Base-by-base conservation (phyloP, 1,140 invertebrate species). In the Micrasema minimum region DNA sequence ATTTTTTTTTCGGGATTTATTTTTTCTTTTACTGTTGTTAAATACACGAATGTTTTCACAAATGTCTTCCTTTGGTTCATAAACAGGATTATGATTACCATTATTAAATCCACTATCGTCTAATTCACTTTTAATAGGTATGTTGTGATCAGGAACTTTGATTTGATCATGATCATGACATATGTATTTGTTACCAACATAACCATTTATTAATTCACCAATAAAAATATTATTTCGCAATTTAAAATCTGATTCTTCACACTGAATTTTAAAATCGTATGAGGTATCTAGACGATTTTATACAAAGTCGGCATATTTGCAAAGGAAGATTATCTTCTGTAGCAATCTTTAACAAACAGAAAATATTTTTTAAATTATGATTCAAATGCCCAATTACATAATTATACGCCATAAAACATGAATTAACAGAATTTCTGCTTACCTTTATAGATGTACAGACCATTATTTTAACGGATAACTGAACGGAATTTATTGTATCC, bases 241-340 rank as follows among this genome's bases (percentile, higher is more conserved):
- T 16, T 57, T 69, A 9, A 59, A 43, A 72, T 84, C 83, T 43
- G 80, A 80, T 26, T 75, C 72, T 77, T 81, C 72, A 77, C 83
- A 85, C 18, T 79, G 69, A 31, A 78, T 51, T 73, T 80, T 79
- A 75, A 84, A 85, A 66, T 79, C 71, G 51, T 81, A 76, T 57
- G 82, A 83, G 12, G 71, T 67, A 10, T 82, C 77, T 48, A 85
- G 64, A 66, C 72, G 77, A 62, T 77, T 70, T n/a, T 31, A 79
- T 55, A 72, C 82, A 84, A 62, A 43, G 75, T 26, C 46, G 66
- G 74, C 83, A 85, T 67, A 85, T 80, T 61, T 57, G 72, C 31
- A 74, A 75, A 50, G 82, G 82, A n/a, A 84, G 73, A 5, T 77
- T 78, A 76, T 85, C 83, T 59, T 78, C 77, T 22, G 77, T 77